Evolutionary conservation across 2,888 invertebrate species (phyloP).

Genomic region (Cataglyphis cursor): DNA sequence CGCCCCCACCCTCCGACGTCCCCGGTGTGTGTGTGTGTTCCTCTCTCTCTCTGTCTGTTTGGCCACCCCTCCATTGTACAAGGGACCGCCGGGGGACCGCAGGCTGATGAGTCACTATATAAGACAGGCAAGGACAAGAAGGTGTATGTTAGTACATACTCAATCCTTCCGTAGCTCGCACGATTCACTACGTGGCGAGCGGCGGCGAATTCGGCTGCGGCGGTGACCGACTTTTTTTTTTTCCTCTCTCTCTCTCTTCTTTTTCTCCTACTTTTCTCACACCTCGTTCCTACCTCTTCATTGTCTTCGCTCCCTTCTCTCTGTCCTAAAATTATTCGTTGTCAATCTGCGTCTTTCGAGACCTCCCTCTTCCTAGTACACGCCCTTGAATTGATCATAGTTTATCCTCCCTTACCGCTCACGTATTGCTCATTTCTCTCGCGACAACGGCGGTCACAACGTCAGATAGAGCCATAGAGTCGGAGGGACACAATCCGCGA

Average conservation of each 20-base stretch:
- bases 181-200: slow-evolving; percentile 72
- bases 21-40: slow-evolving; percentile 41
- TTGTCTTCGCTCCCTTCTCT: neutral
- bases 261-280: slow-evolving; percentile 7
- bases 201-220: slow-evolving; percentile 77
- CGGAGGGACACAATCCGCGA: neutral
- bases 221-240: slow-evolving; percentile 77
- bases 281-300: neutral
- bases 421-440: slow-evolving; percentile 25
- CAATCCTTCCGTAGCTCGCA: slow-evolving; percentile 85
- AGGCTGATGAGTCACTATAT: slow-evolving; percentile 86
- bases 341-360: neutral
- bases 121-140: slow-evolving; percentile 87
- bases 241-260: slow-evolving; percentile 50
- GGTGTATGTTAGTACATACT: slow-evolving; percentile 86
- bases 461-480: neutral
- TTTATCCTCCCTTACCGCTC: neutral
- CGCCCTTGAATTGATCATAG: neutral
- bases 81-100: slow-evolving; percentile 70
- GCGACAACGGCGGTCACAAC: neutral
- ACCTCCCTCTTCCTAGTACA: slow-evolving; percentile 5
- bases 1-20: slow-evolving; percentile 60
- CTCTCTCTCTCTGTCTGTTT: slow-evolving; percentile 56
- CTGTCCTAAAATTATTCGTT: neutral
- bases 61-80: slow-evolving; percentile 66